Evolutionary conservation across 2,888 invertebrate genomes (phyloP), one percentile per base, ranked within the genome.

Genomic region (Lampropteryx suffumata): DNA sequence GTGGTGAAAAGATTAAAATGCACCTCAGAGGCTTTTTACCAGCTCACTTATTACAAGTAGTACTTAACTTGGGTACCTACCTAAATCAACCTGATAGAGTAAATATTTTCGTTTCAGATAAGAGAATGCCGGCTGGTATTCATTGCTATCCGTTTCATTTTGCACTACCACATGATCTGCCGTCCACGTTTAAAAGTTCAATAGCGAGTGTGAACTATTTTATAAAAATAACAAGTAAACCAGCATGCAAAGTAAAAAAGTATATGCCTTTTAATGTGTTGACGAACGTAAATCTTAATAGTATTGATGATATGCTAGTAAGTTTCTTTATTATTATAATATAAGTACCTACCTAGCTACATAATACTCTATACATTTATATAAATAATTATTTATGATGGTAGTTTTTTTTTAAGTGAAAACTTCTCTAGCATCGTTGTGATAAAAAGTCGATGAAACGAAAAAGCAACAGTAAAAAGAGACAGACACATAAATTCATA

Each of bases 91-190:
- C n/a, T n/a, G n/a, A n/a, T n/a, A n/a, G n/a, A n/a, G n/a, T n/a
- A n/a, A n/a, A 2, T 17, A 17, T 17, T 17, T 4, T 44, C 11
- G 17, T 71, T 67, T 30, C 59, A 85, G 89, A 74, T 44, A 77
- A 67, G 48, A 71, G 46, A 36, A 61, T 85, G 3, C 54, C 58
- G 17, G 75, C 82, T 0, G 85, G 86, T 1, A 53, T 78, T 14
- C 71, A 81, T 43, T 76, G 69, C 14, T 78, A 76, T 56, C 81
- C 82, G 11, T 87, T 90, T 57, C 76, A 87, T 57, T 87, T 89
- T 51, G 68, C 70, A 4, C 50, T 90, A 33, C 85, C 87, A 0
- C 61, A 63, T 12, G 79, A 87, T 59, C 63, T 87, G 44, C 88
- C 88, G 0, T 80, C 88, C 8, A 73, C 75, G 24, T 87, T 84